Conservation (phyloP, 2,888 invertebrate genomes). For the Perdita meconis region DNA sequence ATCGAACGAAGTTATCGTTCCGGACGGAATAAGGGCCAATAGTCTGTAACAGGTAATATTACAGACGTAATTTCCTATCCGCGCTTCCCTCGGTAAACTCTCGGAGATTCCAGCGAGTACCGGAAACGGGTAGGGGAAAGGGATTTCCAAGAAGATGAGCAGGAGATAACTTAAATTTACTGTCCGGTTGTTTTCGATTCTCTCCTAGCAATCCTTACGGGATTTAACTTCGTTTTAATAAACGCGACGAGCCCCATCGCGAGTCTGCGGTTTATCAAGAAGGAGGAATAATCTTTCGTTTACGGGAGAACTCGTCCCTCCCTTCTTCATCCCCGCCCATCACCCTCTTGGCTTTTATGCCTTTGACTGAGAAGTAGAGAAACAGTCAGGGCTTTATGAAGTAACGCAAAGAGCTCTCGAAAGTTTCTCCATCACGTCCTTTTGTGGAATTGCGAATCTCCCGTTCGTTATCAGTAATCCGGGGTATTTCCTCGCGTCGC, state of each 20-base stretch:
- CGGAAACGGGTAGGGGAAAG: neutral
- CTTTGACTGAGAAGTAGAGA: conserved; percentile 24
- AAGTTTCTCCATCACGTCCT: conserved; percentile 34
- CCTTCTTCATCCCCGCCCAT: neutral
- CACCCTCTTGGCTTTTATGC: conserved; percentile 16
- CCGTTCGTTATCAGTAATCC: conserved; percentile 35
- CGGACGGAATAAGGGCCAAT: conserved; percentile 50
- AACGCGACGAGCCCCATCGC: conserved; percentile 38
- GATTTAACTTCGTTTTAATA: conserved; percentile 63
- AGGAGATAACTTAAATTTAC: conserved; percentile 57
- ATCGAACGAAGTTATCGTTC: conserved; percentile 34
- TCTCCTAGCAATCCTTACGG: conserved; percentile 48
- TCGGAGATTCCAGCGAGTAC: neutral
- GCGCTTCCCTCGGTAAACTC: conserved; percentile 30
- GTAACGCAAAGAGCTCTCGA: conserved; percentile 31
- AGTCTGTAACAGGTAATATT: conserved; percentile 55
- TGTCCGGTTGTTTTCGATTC: conserved; percentile 52
- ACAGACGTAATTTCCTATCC: conserved; percentile 58
- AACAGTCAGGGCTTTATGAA: conserved; percentile 31
- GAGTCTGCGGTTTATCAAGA: conserved; percentile 40
- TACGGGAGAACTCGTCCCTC: conserved; percentile 40
- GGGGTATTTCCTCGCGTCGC: neutral
- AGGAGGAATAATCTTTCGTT: conserved; percentile 60
- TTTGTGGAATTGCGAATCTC: conserved; percentile 8
- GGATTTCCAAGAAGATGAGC: conserved; percentile 43